phyloP scores from a whole-genome alignment of 1,140 invertebrate species.

The Asobara japonica region DNA sequence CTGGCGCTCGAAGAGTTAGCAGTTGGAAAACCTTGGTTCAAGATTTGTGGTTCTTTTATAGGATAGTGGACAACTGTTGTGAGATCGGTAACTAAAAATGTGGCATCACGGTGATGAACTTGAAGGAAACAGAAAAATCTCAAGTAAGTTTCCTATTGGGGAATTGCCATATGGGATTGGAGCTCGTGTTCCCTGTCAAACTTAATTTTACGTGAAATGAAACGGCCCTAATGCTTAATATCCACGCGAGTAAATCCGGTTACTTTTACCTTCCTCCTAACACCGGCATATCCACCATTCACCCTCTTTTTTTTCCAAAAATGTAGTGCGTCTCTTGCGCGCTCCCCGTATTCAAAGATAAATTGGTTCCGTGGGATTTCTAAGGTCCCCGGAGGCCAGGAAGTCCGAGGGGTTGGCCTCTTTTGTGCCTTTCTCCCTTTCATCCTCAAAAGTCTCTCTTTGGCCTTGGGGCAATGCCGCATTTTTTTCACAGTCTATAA shows the following conservation, averaged over 20 bases:
- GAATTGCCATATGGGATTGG: not conserved
- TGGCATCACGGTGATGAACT: too few relatives aligned
- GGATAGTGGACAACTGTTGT: too few relatives aligned
- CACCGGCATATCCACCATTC: not conserved
- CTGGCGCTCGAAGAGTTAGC: too few relatives aligned
- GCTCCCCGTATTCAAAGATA: constrained; percentile 44
- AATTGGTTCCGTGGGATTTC: constrained; percentile 55
- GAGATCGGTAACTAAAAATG: too few relatives aligned
- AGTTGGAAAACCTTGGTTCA: too few relatives aligned
- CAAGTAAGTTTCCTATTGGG: not conserved
- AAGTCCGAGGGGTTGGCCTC: constrained; percentile 29
- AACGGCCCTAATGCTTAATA: constrained; percentile 2
- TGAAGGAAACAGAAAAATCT: too few relatives aligned
- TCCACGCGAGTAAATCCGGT: constrained; percentile 11
- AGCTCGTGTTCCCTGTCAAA: constrained; percentile 18
- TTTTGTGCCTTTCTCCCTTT: constrained; percentile 1
- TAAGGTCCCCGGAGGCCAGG: constrained; percentile 40
- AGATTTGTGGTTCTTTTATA: too few relatives aligned
- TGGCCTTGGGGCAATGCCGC: not conserved
- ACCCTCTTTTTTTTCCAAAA: not conserved
- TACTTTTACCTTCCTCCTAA: not conserved
- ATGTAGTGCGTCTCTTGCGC: not conserved
- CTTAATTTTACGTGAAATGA: constrained; percentile 14
- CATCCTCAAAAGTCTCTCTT: constrained; percentile 3
- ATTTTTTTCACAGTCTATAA: constrained; percentile 1